phyloP scores from a whole-genome alignment of 2,113 vertebrate genomes.

The Rhadina sibilatrix region DNA sequence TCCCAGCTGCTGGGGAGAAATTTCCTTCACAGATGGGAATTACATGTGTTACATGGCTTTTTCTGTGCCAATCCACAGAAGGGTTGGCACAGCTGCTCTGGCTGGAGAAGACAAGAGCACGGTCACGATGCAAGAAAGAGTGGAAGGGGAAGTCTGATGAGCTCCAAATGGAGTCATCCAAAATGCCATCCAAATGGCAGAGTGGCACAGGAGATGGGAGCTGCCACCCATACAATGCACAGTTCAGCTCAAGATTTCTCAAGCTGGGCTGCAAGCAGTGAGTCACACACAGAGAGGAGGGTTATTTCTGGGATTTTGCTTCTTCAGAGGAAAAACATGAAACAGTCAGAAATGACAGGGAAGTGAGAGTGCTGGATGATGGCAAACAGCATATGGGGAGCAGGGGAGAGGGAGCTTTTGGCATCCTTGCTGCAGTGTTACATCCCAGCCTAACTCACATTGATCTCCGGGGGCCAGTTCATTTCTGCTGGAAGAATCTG shows the following conservation, averaged over 20 bases:
- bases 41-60: neutral
- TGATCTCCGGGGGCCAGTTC: neutral
- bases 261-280: neutral
- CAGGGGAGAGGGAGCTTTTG: slow-evolving; percentile 1
- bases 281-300: neutral
- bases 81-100: neutral
- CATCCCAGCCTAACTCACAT: neutral
- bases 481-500: slow-evolving; percentile 15
- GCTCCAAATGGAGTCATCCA: neutral
- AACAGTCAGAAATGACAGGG: slow-evolving; percentile 14
- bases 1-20: neutral
- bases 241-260: neutral
- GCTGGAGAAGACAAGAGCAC: neutral
- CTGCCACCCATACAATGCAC: neutral
- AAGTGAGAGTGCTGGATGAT: slow-evolving; percentile 4
- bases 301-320: neutral
- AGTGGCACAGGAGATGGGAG: neutral
- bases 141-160: neutral
- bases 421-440: neutral
- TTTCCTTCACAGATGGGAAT: neutral
- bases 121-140: neutral
- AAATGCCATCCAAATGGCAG: neutral
- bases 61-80: neutral
- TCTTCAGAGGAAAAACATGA: slow-evolving; percentile 7
- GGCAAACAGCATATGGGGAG: slow-evolving; percentile 18